Evolutionary conservation across 2,888 invertebrate species (phyloP).

Genomic region (Hemithea aestivaria): DNA sequence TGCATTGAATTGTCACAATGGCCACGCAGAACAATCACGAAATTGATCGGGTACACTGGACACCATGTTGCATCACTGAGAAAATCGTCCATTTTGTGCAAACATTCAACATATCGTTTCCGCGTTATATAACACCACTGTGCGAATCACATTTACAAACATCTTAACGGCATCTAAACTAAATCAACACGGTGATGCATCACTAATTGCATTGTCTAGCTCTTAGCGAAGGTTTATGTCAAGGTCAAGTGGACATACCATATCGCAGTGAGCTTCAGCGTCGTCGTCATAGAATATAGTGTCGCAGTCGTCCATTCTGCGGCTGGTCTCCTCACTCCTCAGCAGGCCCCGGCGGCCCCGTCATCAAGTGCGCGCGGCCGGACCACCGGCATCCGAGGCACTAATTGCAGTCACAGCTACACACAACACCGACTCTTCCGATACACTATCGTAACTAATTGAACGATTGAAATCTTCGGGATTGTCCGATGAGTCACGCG

Average conservation of each 20-base stretch:
- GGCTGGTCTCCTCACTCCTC: constrained; percentile 55
- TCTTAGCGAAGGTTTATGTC: constrained; percentile 30
- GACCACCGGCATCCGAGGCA: constrained; percentile 75
- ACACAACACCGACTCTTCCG: constrained; percentile 38
- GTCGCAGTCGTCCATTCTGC: constrained; percentile 75
- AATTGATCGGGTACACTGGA: constrained; percentile 25
- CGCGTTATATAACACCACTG: constrained; percentile 37
- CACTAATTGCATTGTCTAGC: constrained; percentile 30
- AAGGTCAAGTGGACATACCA: constrained; percentile 59
- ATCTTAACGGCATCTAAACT: constrained; percentile 5
- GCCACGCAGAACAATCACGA: constrained; percentile 26
- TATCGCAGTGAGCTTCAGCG: constrained; percentile 73
- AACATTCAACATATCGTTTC: constrained; percentile 26
- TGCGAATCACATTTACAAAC: background rate
- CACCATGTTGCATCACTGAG: constrained; percentile 37
- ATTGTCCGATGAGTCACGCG: constrained; percentile 72
- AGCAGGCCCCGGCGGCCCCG: constrained; percentile 59
- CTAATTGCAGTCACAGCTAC: constrained; percentile 38
- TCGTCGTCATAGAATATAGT: constrained; percentile 77
- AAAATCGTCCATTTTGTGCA: constrained; percentile 47
- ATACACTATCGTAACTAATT: constrained; percentile 50
- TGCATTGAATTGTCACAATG: constrained; percentile 18
- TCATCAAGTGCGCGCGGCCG: constrained; percentile 69
- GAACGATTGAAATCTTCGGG: constrained; percentile 53
- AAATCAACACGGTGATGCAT: constrained; percentile 9